Percentiles rank a stretch among this genome's conserved stretches.
phyloP scores from a whole-genome alignment of 1,140 invertebrate genomes.

The Lutraria rhynchaena region DNA sequence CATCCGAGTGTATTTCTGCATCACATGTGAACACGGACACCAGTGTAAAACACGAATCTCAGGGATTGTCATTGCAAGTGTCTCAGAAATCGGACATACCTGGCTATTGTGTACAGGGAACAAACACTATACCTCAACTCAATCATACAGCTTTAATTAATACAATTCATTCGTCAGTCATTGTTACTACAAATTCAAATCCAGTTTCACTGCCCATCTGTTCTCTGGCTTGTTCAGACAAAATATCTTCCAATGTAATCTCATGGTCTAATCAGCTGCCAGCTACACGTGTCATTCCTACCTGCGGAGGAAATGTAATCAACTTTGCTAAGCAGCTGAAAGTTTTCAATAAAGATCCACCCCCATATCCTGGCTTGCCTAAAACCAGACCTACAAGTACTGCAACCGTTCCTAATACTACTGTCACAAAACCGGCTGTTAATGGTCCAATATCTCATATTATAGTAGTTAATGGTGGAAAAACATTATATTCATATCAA shows the following conservation, averaged over 20 bases:
- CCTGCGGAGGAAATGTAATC: constrained; percentile 13
- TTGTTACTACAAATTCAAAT: no score
- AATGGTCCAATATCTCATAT: constrained; percentile 38
- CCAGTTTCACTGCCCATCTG: no score
- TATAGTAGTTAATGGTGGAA: constrained; percentile 41
- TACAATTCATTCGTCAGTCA: no score
- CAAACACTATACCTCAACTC: constrained; percentile 18
- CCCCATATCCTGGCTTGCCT: constrained; percentile 24
- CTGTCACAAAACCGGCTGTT: constrained; percentile 24
- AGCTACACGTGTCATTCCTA: background rate
- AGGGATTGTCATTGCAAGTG: constrained; percentile 8
- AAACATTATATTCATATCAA: constrained; percentile 31
- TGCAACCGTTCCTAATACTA: background rate
- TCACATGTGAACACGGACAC: constrained; percentile 13
- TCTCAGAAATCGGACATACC: background rate
- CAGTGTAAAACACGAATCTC: background rate
- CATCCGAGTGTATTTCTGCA: background rate
- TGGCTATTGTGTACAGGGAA: constrained; percentile 3
- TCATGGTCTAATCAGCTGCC: no score
- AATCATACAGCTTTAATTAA: no score
- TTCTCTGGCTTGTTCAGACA: no score
- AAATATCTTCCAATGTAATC: no score
- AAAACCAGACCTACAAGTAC: background rate
- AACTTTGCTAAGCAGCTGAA: constrained; percentile 22
- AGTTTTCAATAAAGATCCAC: constrained; percentile 21